Percentiles rank a stretch among this genome's conserved stretches.
Conservation (phyloP, 2,113 vertebrate genomes). For the Emydocephalus ijimae region DNA sequence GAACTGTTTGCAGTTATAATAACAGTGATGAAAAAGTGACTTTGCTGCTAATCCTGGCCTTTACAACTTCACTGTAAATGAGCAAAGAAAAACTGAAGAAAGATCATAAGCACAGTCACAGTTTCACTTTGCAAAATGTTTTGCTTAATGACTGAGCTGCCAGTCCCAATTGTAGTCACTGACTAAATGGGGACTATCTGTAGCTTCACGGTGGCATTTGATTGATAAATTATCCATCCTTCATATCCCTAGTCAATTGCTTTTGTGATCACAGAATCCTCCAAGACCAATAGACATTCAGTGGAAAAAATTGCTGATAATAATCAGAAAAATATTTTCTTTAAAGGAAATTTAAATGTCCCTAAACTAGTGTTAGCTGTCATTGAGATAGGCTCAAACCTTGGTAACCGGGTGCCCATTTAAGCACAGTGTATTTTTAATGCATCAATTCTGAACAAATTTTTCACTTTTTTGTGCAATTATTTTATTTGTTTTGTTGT, state of each 20-base stretch:
- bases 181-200: not conserved
- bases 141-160: not conserved
- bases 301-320: not conserved
- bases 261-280: not conserved
- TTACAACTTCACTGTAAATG: not conserved
- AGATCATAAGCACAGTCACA: not conserved
- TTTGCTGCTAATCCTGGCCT: not conserved
- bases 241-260: not conserved
- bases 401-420: not conserved
- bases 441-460: not conserved
- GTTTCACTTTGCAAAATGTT: not conserved
- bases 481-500: not conserved
- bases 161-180: not conserved
- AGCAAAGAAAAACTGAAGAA: not conserved
- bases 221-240: not conserved
- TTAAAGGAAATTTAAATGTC: not conserved
- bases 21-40: not conserved
- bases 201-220: not conserved
- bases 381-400: not conserved
- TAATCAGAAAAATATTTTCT: not conserved
- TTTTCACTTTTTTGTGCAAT: not conserved
- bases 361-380: not conserved
- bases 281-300: not conserved
- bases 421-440: not conserved
- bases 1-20: not conserved